Evolutionary conservation across 2,888 invertebrate genomes (phyloP), one percentile per base, ranked within the genome.

Genomic region (Mystacides longicornis): DNA sequence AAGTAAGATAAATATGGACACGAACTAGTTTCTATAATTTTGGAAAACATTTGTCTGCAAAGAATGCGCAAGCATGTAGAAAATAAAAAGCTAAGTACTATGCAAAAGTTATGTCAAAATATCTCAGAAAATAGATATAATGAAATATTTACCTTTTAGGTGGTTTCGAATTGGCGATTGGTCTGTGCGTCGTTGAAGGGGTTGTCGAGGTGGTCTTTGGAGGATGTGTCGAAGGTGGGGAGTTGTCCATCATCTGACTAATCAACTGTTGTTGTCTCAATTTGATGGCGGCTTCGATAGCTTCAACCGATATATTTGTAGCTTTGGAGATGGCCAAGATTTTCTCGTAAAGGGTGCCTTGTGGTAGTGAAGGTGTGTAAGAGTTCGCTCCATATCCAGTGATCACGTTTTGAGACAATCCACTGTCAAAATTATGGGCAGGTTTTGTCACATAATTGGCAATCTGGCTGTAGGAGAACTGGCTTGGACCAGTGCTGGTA

Each of bases 241-340:
- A 71, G 27, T 76, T 65, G 48, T 70, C 79, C 0, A 76, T 72
- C 64, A 75, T 84, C 64, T 83, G 82, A 49, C 76, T 80, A 65
- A 84, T 65, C 59, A 86, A 66, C 67, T 88, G 86, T 63, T 87
- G 85, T 62, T 87, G 86, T 46, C 85, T 75, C 62, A 85, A 70
- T 3, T 83, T 74, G 52, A 90, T 84, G 1, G 89, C 89, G 9
- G 87, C 82, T 65, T 89, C 86, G 2, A 90, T 80, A 5, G 87
- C 85, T 57, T 87, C 87, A 66, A 87, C 83, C 0, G 87, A 87
- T 20, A 89, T 83, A 65, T 91, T 91, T 16, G 87, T 87, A 3
- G 86, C 86, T 56, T 83, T 81, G 0, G 87, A 78, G 56, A 77
- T 76, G 64, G 77, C 77, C 2, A 72, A 72, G 60, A 78, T 78